Conservation (phyloP, 2,113 vertebrate genomes). For the Bubo blakistoni region DNA sequence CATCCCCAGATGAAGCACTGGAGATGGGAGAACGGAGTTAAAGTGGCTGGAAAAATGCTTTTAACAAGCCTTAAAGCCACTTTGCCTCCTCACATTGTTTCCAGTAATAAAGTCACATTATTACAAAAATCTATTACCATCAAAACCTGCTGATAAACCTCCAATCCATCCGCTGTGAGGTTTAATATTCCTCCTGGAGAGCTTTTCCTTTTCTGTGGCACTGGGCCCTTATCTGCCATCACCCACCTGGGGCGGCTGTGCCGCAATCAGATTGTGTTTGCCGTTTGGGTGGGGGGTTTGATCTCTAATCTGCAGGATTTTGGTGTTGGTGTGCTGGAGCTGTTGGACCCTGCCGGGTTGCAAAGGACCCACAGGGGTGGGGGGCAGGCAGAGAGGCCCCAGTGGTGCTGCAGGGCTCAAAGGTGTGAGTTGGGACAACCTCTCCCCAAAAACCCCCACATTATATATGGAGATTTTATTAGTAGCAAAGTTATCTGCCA, state of each 20-base stretch:
- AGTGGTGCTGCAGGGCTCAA: accelerated
- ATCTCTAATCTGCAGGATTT: not conserved
- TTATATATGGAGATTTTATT: not conserved
- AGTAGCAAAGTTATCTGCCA: not conserved
- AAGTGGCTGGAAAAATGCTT: not conserved
- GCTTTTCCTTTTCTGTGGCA: not conserved
- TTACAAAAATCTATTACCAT: not conserved
- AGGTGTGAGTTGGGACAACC: not conserved
- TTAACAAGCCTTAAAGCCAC: not conserved
- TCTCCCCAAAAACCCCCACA: accelerated
- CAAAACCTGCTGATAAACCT: not conserved
- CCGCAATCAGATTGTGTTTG: not conserved
- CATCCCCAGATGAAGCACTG: not conserved
- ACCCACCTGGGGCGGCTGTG: not conserved
- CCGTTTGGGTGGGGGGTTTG: not conserved
- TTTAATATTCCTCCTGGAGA: not conserved
- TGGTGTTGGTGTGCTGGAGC: accelerated
- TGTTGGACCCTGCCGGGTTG: not conserved
- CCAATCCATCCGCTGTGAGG: not conserved
- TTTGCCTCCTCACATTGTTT: not conserved
- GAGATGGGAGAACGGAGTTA: not conserved
- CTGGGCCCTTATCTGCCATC: not conserved
- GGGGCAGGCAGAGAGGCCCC: accelerated
- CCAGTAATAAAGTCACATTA: not conserved
- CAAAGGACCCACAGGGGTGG: accelerated